Base-by-base conservation (phyloP, 1,140 invertebrate species). In the Radopholus similis region DNA sequence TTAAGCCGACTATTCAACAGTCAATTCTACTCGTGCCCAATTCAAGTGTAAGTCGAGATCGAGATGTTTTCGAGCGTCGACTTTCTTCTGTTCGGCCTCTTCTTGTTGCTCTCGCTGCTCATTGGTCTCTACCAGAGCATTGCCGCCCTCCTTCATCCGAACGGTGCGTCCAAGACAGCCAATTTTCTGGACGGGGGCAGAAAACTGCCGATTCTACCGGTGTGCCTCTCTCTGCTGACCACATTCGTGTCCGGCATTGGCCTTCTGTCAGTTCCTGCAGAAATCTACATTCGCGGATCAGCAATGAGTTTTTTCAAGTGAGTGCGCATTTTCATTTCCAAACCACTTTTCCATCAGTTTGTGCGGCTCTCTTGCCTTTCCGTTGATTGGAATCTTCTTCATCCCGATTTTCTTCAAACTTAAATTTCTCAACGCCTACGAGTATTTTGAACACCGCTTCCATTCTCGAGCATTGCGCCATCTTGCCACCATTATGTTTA, bases 81-180 rank as follows among this genome's bases (percentile, higher is more conserved):
- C 64, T 84, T 83, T 57, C 51, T 81, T 0, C 51, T 84, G 6
- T 84, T 84, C 64, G 77, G 70, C 3, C 40, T 74, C 2, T 76
- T 82, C 38, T 62, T 84, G 4, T 57, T 77, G 5, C 57, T 83
- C 3, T 83, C 83, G 1, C 73, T 82, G 6, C 58, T 66, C 37
- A 82, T 84, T 28, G 83, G 83, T 21, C 42, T 83, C 21, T 83
- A 76, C 57, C 81, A 81, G 51, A 77, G 68, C 28, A 60, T 79
- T 15, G 18, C 11, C n/a, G 28, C 40, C 6, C 21, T 26, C 1
- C 40, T 64, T 13, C 32, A 15, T 13, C 32, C 56, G 30, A 47
- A 53, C 15, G 30, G 38, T 13, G 69, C 70, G 28, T 18, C 71
- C 5, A 66, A 67, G 23, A 81, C 80, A 11, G 77, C 73, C 30